A percentile compares a stretch with the other conserved stretches of the same genome.
Conservation (phyloP, 2,888 invertebrate genomes). For the Allolobophora icterica region DNA sequence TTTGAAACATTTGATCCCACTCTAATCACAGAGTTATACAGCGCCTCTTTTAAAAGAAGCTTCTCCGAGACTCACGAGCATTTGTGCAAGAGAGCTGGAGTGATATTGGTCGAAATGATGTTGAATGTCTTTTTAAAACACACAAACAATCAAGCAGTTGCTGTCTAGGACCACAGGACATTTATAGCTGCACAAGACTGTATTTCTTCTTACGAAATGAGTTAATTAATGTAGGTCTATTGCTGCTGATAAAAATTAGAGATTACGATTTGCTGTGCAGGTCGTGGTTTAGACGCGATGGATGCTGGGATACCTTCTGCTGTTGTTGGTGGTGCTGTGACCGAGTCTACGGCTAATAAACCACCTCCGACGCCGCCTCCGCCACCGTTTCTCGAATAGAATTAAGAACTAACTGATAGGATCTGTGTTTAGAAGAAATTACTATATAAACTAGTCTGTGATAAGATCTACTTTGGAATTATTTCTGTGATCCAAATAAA, state of each 20-base stretch:
- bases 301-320: constrained; percentile 10
- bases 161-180: neutral
- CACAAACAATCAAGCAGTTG: neutral
- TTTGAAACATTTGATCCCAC: no score
- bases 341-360: neutral
- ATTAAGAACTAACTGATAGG: neutral
- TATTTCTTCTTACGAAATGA: neutral
- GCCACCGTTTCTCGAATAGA: neutral
- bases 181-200: neutral
- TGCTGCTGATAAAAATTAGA: neutral
- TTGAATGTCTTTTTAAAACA: neutral
- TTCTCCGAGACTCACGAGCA: no score
- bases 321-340: constrained; percentile 14
- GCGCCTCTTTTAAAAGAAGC: no score
- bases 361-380: neutral
- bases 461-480: neutral
- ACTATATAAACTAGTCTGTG: neutral
- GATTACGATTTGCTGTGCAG: neutral
- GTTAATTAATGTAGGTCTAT: neutral
- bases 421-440: constrained; percentile 3
- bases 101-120: neutral
- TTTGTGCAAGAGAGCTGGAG: neutral
- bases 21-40: no score
- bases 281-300: neutral
- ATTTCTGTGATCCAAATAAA: neutral